A percentile compares a stretch with the other conserved stretches of the same genome.
These are phyloP conservation scores for Epicampocera succincta DNA, from an alignment of 2,888 invertebrate genomes.

Conservation along the genomic window DNA sequence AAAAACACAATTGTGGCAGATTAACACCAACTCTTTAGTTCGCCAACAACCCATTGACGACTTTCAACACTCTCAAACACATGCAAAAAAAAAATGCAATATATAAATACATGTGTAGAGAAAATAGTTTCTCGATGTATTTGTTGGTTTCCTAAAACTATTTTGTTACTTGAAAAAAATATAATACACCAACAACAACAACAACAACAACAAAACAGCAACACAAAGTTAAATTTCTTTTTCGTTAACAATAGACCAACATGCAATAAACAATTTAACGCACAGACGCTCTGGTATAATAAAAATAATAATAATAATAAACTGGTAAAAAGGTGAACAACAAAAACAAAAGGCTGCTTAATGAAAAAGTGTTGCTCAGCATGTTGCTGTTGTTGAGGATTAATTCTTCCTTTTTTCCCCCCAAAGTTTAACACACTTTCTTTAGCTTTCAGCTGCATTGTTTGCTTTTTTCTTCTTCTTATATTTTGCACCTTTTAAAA, in stretches of 20 bases:
- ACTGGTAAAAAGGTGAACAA: constrained; percentile 8
- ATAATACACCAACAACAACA: too few relatives aligned
- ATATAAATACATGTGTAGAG: neutral
- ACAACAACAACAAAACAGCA: too few relatives aligned
- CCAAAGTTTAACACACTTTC: constrained; percentile 4
- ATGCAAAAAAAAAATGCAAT: too few relatives aligned
- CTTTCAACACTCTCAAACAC: too few relatives aligned
- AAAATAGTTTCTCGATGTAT: too few relatives aligned
- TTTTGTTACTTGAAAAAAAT: constrained; percentile 7
- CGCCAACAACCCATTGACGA: too few relatives aligned
- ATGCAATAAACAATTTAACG: constrained; percentile 63
- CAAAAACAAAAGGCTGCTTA: constrained; percentile 29
- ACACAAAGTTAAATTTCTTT: constrained; percentile 53
- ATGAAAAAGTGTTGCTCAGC: constrained; percentile 44
- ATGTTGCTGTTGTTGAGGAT: constrained; percentile 24
- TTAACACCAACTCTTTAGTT: too few relatives aligned
- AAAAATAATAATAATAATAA: constrained; percentile 45
- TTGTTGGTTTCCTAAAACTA: neutral
- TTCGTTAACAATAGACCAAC: constrained; percentile 55
- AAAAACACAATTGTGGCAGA: too few relatives aligned
- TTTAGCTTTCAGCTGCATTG: constrained; percentile 23
- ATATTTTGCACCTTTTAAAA: constrained; percentile 43
- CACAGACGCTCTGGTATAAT: constrained; percentile 60
- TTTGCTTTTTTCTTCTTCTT: constrained; percentile 39
- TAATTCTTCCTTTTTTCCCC: constrained; percentile 7